A percentile compares a stretch with the other conserved stretches of the same genome.
phyloP scores from a whole-genome alignment of 2,888 invertebrate species.

The Drosophila birchii region DNA sequence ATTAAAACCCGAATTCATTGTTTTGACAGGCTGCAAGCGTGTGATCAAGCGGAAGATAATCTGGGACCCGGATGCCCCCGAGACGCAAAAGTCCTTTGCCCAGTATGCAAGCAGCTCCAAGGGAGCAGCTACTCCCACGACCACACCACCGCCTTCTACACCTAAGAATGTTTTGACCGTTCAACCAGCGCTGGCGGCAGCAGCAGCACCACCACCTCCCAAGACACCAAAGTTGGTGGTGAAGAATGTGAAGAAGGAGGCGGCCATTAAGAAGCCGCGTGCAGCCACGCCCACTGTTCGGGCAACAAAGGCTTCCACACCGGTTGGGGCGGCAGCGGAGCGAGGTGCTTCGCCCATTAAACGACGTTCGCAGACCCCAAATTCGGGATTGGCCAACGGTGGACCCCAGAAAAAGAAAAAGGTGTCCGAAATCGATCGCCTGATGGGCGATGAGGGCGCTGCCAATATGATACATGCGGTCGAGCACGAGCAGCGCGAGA shows the following conservation, averaged over 20 bases:
- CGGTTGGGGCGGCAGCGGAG: slow-evolving; percentile 10
- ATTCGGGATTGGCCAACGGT: slow-evolving; percentile 61
- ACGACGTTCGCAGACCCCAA: slow-evolving; percentile 78
- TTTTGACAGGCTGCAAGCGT: slow-evolving; percentile 82
- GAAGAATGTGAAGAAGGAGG: slow-evolving; percentile 44
- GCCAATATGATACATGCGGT: slow-evolving; percentile 93
- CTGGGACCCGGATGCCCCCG: slow-evolving; percentile 88
- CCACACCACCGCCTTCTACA: slow-evolving; percentile 3
- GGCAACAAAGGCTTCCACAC: slow-evolving; percentile 41
- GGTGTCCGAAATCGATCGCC: slow-evolving; percentile 90
- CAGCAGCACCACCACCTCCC: neutral
- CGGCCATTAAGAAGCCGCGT: slow-evolving; percentile 60
- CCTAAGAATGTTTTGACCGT: neutral
- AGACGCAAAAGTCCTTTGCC: slow-evolving; percentile 79
- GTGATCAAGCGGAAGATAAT: slow-evolving; percentile 90
- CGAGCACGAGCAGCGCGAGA: slow-evolving; percentile 85
- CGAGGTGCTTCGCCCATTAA: slow-evolving; percentile 48
- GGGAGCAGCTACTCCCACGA: slow-evolving; percentile 24
- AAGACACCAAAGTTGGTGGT: slow-evolving; percentile 1
- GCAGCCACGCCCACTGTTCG: slow-evolving; percentile 63
- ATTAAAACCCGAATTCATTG: neutral
- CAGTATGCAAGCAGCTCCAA: slow-evolving; percentile 78
- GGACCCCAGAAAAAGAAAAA: slow-evolving; percentile 85
- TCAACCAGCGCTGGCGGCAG: neutral
- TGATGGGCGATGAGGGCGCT: slow-evolving; percentile 94